phyloP scores from a whole-genome alignment of 2,797 vertebrate genomes.

The Bucorvus abyssinicus region DNA sequence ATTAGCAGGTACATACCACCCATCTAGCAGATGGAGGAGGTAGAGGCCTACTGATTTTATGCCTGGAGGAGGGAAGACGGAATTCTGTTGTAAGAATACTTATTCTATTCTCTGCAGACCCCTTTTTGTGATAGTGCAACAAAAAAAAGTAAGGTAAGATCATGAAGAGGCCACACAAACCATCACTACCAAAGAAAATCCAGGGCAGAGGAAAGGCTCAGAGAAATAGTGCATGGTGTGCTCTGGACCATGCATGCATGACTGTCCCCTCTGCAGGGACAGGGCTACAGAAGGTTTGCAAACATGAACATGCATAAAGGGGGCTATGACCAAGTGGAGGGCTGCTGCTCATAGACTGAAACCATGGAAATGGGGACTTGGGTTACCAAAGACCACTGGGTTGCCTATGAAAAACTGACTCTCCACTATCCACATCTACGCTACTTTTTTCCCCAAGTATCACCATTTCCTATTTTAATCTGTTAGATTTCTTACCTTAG shows the following conservation, averaged over 20 bases:
- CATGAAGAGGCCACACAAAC: not conserved
- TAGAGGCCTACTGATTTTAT: not conserved
- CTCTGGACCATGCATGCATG: not conserved
- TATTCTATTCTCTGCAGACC: not conserved
- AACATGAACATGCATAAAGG: accelerated
- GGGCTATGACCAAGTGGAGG: not conserved
- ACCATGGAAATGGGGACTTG: accelerated
- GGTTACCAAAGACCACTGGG: not conserved
- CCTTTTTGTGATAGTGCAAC: not conserved
- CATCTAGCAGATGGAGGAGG: not conserved
- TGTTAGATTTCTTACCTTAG: not conserved
- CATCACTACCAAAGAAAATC: not conserved
- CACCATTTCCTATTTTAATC: not conserved
- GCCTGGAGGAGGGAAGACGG: not conserved
- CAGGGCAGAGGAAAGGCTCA: not conserved
- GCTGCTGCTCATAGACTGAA: not conserved
- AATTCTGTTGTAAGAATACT: not conserved
- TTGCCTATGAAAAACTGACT: not conserved
- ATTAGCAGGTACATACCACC: not conserved
- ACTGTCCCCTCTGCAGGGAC: not conserved
- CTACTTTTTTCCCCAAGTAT: not conserved
- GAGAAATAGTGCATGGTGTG: not conserved
- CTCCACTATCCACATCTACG: not conserved
- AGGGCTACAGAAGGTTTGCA: not conserved
- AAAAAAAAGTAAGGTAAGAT: not conserved